Conservation (phyloP, 2,888 invertebrate genomes). For the Hermaeophaga mercurialis region DNA sequence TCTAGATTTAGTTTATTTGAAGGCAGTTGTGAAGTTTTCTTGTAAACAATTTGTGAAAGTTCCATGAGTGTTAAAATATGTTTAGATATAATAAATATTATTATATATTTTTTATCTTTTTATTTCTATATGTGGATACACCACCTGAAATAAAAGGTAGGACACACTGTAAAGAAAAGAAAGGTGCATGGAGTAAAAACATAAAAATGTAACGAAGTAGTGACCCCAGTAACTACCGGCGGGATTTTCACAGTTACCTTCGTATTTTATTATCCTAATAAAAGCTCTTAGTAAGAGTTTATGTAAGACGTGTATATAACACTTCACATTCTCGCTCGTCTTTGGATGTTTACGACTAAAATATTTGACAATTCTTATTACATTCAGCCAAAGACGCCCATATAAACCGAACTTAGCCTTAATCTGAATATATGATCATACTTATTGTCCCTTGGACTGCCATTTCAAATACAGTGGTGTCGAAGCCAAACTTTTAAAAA, state of each 20-base stretch:
- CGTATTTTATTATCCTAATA: slow-evolving; percentile 55
- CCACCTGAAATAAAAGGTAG: too few species aligned
- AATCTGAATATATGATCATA: slow-evolving; percentile 57
- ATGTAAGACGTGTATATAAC: slow-evolving; percentile 52
- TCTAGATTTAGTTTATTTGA: too few species aligned
- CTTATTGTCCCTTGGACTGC: slow-evolving; percentile 51
- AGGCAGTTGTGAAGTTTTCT: too few species aligned
- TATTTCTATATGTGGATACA: too few species aligned
- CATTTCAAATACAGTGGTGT: neutral
- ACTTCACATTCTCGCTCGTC: slow-evolving; percentile 50
- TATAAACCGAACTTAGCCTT: slow-evolving; percentile 53
- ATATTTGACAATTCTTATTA: slow-evolving; percentile 57
- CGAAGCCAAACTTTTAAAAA: neutral
- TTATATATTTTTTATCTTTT: too few species aligned
- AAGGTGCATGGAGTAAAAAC: slow-evolving; percentile 12
- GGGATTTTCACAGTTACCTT: slow-evolving; percentile 47
- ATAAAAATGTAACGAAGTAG: slow-evolving; percentile 30
- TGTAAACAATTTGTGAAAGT: too few species aligned
- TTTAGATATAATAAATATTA: too few species aligned
- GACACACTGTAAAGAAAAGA: too few species aligned
- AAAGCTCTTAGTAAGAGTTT: slow-evolving; percentile 56
- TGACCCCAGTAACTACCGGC: slow-evolving; percentile 22
- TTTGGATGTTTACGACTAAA: slow-evolving; percentile 54
- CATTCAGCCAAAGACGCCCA: slow-evolving; percentile 50
- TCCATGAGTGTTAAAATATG: too few species aligned